Percentiles rank a stretch among this genome's conserved stretches.
These are phyloP conservation scores for Tamias sibiricus DNA, from an alignment of 2,113 vertebrate species.

Conservation along the genomic window DNA sequence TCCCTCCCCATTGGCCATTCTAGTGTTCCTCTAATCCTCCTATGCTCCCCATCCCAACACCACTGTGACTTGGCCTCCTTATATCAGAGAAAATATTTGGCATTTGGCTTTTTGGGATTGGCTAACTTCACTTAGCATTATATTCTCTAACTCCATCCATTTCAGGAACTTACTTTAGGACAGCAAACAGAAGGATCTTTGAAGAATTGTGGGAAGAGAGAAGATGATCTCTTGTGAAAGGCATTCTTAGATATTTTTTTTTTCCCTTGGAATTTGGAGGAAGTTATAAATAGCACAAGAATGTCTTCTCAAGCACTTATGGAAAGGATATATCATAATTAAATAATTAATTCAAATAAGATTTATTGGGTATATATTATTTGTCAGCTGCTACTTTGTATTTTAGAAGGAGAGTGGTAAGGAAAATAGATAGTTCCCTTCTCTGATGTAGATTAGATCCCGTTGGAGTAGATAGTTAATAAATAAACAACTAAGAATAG, in stretches of 20 bases:
- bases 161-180: not conserved
- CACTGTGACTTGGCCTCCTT: no score
- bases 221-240: not conserved
- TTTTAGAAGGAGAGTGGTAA: not conserved
- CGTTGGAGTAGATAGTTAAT: not conserved
- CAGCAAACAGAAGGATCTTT: not conserved
- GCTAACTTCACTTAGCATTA: no score
- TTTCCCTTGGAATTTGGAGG: not conserved
- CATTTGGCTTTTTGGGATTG: no score
- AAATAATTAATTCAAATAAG: not conserved
- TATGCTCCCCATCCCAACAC: no score
- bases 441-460: not conserved
- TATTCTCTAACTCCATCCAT: no score
- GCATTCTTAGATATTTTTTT: not conserved
- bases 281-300: not conserved
- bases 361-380: not conserved
- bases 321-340: not conserved
- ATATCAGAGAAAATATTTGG: no score
- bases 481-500: constrained; percentile 25
- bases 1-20: no score
- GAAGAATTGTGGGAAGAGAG: not conserved
- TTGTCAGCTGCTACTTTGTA: not conserved
- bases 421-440: not conserved
- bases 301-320: not conserved
- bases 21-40: no score